Evolutionary conservation across 2,888 invertebrate species (phyloP).

Genomic region (Agriotes lineatus): DNA sequence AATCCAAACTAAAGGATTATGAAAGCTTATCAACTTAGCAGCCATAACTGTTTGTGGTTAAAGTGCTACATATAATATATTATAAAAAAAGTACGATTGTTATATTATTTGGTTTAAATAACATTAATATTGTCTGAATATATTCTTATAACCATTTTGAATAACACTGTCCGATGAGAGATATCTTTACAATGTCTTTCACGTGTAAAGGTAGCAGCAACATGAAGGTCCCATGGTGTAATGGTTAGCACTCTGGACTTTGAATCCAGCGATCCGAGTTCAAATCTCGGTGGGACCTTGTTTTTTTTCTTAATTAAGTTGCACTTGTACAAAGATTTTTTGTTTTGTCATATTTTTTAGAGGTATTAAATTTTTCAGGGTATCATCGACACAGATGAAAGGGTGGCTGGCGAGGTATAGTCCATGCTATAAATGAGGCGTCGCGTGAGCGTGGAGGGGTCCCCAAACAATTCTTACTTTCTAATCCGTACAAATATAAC

Average conservation of each 20-base stretch:
- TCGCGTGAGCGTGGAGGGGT: slow-evolving; percentile 8
- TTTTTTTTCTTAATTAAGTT: too few relatives aligned
- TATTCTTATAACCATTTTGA: background rate
- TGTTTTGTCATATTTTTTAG: too few relatives aligned
- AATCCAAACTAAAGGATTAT: too few relatives aligned
- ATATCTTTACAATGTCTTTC: background rate
- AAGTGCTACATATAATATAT: too few relatives aligned
- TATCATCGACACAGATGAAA: too few relatives aligned
- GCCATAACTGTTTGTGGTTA: too few relatives aligned
- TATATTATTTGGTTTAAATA: too few relatives aligned
- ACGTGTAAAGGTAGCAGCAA: background rate
- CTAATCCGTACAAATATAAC: slow-evolving; percentile 34
- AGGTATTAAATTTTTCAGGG: too few relatives aligned
- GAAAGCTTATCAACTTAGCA: too few relatives aligned
- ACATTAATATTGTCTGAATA: too few relatives aligned
- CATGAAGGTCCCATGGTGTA: slow-evolving; percentile 76
- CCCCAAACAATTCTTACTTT: slow-evolving; percentile 33
- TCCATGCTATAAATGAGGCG: background rate
- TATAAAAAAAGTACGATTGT: background rate
- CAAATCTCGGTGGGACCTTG: slow-evolving; percentile 82
- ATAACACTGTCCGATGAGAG: background rate
- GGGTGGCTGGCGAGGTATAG: too few relatives aligned
- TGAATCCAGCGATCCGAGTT: slow-evolving; percentile 86
- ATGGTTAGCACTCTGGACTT: slow-evolving; percentile 85
- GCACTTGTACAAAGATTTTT: too few relatives aligned